Percentiles rank a stretch among this genome's conserved stretches.
These are phyloP conservation scores for Sicus ferrugineus DNA, from an alignment of 2,888 invertebrate genomes.

Conservation along the genomic window DNA sequence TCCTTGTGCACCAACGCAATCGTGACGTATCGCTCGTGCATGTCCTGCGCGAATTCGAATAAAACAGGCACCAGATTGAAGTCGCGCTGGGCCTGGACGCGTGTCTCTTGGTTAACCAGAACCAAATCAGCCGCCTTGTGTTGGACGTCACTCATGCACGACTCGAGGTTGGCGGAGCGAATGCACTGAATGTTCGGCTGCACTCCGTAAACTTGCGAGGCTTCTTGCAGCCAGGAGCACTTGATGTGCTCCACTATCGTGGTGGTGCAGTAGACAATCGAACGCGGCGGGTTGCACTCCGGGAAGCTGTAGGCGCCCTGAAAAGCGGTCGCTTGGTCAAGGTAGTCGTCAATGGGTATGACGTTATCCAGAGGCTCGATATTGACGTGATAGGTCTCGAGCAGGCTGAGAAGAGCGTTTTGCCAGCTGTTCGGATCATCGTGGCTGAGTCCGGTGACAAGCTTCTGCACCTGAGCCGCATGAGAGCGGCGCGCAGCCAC, in stretches of 20 bases:
- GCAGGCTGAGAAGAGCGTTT: conserved; percentile 69
- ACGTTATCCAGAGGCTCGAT: conserved; percentile 69
- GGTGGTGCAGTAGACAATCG: conserved; percentile 73
- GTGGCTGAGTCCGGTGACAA: conserved; percentile 65
- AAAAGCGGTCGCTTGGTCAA: conserved; percentile 71
- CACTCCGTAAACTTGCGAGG: conserved; percentile 77
- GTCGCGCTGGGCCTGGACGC: conserved; percentile 74
- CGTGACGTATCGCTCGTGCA: conserved; percentile 64
- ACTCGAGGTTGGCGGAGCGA: conserved; percentile 68
- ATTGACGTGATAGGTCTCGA: conserved; percentile 69
- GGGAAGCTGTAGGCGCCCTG: conserved; percentile 74
- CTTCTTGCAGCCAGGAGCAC: conserved; percentile 80
- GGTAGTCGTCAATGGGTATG: conserved; percentile 72
- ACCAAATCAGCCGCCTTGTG: conserved; percentile 76
- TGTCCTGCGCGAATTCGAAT: conserved; percentile 56
- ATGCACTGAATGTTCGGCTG: conserved; percentile 83
- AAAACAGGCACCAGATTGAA: conserved; percentile 55
- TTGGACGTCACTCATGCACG: conserved; percentile 75
- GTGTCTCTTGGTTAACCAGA: conserved; percentile 75
- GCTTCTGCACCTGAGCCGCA: conserved; percentile 67
- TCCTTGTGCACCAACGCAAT: conserved; percentile 74
- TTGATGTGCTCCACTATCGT: conserved; percentile 76
- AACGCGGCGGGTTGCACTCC: conserved; percentile 74
- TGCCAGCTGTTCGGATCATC: conserved; percentile 66
- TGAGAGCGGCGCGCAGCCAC: conserved; percentile 69